Evolutionary conservation across 2,888 invertebrate species (phyloP).

Genomic region (Barypeithes pellucidus): DNA sequence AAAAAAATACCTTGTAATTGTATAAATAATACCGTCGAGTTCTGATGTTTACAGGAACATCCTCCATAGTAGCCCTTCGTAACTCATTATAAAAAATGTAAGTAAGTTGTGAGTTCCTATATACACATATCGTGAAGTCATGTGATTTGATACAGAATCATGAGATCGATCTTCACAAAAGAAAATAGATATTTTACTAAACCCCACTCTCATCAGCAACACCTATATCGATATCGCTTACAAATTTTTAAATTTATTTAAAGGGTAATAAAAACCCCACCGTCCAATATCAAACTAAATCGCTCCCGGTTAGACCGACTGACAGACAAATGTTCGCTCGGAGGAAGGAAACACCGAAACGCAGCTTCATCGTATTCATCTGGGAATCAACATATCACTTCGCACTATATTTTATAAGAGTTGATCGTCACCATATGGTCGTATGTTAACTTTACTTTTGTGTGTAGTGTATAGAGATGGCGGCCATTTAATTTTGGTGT

Average conservation of each 20-base stretch:
- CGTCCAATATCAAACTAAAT: constrained; percentile 35
- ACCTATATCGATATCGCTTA: background rate
- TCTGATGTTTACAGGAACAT: no score
- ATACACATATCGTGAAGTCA: no score
- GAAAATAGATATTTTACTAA: no score
- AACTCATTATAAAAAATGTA: no score
- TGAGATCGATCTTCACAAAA: no score
- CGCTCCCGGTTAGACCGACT: constrained; percentile 36
- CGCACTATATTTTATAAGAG: constrained; percentile 48
- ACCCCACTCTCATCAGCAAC: no score
- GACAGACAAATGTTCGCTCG: constrained; percentile 41
- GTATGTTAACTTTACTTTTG: constrained; percentile 36
- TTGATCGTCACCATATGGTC: constrained; percentile 53
- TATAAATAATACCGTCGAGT: no score
- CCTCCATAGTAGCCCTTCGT: no score
- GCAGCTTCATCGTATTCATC: constrained; percentile 44
- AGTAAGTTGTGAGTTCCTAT: no score
- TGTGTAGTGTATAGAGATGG: constrained; percentile 19
- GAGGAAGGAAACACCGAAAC: constrained; percentile 46
- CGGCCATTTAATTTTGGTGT: constrained; percentile 49
- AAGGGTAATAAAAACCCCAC: background rate
- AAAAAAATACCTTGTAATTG: no score
- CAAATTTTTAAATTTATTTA: background rate
- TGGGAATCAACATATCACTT: constrained; percentile 55
- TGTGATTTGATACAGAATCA: no score